Conservation (phyloP, 1,140 invertebrate genomes). For the Artemia franciscana region DNA sequence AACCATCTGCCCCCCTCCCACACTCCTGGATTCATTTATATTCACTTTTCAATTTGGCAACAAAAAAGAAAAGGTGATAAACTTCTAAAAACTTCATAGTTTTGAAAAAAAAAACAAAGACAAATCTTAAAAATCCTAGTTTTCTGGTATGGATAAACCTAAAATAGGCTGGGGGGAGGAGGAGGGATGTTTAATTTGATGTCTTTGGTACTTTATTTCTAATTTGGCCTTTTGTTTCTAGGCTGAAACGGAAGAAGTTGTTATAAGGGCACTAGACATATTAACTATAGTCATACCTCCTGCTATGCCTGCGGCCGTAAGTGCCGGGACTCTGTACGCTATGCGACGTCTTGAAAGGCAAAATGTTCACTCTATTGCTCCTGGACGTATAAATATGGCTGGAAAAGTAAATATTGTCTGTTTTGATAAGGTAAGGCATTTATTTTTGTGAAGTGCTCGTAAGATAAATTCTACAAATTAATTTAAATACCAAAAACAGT, state of each 20-base stretch:
- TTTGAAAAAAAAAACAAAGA: no score
- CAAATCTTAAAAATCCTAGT: no score
- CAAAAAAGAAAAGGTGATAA: no score
- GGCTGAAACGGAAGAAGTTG: constrained; percentile 32
- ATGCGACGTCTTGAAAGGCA: constrained; percentile 52
- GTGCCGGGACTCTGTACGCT: constrained; percentile 74
- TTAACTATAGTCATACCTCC: constrained; percentile 82
- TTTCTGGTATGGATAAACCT: no score
- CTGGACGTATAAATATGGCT: constrained; percentile 74
- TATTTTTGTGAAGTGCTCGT: constrained; percentile 2
- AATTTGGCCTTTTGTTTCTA: constrained; percentile 11
- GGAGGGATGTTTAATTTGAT: neutral
- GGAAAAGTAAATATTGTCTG: constrained; percentile 86
- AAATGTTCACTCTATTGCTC: constrained; percentile 80
- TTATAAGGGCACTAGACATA: constrained; percentile 59
- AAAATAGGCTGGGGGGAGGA: neutral
- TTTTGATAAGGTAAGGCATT: constrained; percentile 69
- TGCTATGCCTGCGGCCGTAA: constrained; percentile 76
- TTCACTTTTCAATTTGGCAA: no score
- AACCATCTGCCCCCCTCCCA: no score
- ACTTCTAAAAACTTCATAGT: no score
- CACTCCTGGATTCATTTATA: no score
- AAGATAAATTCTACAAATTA: constrained; percentile 6
- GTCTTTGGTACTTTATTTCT: neutral
- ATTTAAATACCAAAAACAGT: no score